phyloP scores from a whole-genome alignment of 2,888 invertebrate genomes.

The Stenchaetothrips biformis region DNA sequence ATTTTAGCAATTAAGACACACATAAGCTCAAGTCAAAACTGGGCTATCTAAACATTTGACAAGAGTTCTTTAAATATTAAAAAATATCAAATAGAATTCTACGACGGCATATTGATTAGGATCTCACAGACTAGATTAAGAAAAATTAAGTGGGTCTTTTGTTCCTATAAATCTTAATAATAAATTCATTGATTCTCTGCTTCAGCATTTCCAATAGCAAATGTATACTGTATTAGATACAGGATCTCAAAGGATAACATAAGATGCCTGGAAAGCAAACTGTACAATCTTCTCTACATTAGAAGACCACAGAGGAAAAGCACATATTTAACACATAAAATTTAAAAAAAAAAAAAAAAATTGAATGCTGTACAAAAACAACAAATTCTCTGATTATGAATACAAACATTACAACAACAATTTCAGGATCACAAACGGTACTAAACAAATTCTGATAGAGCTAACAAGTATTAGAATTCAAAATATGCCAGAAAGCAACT shows the following conservation, averaged over 20 bases:
- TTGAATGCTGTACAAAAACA: neutral
- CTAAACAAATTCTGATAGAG: no score
- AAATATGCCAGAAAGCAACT: neutral
- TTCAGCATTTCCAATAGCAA: no score
- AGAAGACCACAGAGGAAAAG: no score
- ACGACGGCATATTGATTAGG: constrained; percentile 15
- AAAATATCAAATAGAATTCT: constrained; percentile 4
- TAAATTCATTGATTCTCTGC: no score
- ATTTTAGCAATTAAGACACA: neutral
- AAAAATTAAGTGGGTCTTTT: constrained; percentile 9
- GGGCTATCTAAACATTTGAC: neutral
- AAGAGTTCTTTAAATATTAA: neutral
- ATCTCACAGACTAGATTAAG: constrained; percentile 4
- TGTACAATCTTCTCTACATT: no score
- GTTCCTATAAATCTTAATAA: neutral
- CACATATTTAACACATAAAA: no score
- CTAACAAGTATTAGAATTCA: no score
- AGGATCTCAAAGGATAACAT: no score
- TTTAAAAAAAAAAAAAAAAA: neutral
- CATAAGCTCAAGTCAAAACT: neutral
- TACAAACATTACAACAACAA: neutral
- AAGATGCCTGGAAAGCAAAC: no score
- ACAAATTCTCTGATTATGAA: neutral
- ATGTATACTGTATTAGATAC: no score
- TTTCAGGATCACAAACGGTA: no score